Percentiles rank a stretch among this genome's conserved stretches.
Evolutionary conservation across 2,113 vertebrate species (phyloP).

Genomic region (Salvelinus alpinus): DNA sequence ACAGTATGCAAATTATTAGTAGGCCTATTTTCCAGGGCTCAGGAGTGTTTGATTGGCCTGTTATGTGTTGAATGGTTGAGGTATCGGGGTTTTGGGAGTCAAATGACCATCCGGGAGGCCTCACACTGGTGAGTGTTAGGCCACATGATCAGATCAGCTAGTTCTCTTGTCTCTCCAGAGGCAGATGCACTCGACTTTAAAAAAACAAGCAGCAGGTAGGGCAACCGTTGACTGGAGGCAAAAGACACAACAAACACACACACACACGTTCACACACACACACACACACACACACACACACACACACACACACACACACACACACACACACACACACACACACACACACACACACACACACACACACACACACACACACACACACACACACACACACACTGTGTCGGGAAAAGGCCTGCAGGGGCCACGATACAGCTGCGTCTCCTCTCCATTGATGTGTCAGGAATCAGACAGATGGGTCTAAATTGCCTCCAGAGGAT

Average conservation of each 20-base stretch:
- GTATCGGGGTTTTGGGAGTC: too few species aligned
- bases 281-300: not conserved
- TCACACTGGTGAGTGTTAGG: too few species aligned
- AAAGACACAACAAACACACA: too few species aligned
- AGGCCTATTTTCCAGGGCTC: too few species aligned
- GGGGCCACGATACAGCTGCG: conserved; percentile 31
- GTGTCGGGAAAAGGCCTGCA: conserved; percentile 16
- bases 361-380: not conserved
- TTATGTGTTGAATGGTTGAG: too few species aligned
- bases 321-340: not conserved
- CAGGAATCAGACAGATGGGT: conserved; percentile 41
- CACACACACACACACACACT: conserved; percentile 2
- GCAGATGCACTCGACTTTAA: not conserved
- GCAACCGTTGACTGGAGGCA: not conserved
- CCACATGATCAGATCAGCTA: too few species aligned
- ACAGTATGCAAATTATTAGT: too few species aligned
- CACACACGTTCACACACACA: not conserved
- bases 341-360: not conserved
- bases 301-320: not conserved
- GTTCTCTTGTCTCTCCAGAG: too few species aligned
- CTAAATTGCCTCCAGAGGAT: conserved; percentile 21
- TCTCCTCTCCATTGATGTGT: conserved; percentile 29
- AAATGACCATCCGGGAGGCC: too few species aligned
- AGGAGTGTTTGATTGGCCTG: too few species aligned
- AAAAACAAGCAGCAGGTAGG: not conserved